Base-by-base conservation (phyloP, 2,797 vertebrate species). In the Muscicapa striata region DNA sequence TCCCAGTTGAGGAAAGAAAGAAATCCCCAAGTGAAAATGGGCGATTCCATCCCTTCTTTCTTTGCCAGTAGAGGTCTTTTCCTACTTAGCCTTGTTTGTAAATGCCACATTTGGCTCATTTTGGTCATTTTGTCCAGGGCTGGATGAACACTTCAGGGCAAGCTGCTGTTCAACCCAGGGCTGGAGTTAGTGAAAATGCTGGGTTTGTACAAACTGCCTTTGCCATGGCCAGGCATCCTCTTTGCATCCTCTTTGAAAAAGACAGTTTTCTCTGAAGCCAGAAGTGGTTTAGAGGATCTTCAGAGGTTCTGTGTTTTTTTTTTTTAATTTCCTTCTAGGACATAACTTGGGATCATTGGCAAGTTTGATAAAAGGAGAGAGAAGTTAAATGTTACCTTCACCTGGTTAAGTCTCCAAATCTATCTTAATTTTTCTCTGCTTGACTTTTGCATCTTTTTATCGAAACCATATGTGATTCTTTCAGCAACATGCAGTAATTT, bases 381-480 rank as follows among this genome's bases (percentile, higher is more conserved):
- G 70, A 84, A 81, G 27, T 74, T 76, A 77, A 91, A 54, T 79
- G 52, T 41, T 77, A 23, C 84, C 72, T 80, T 84, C 77, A 88
- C 58, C 70, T 90, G 62, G 3, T 4, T 64, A 11, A 11, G 38
- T 77, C 83, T 87, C 76, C 49, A 92, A 85, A 57, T 93, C 24
- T 73, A 40, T 70, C 52, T 89, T 88, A 49, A 45, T 87, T 95
- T 84, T 87, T 95, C 61, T 21, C 63, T 10, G 1, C 54, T 91
- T 89, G 73, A 80, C 75, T 94, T 89, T 67, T 85, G 30, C 49
- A 64, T 51, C 51, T 84, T 48, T 77, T 87, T 93, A 51, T 40
- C 82, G 92, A 93, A 95, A 85, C 62, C 82, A 70, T 86, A 87
- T 82, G 82, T 82, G 69, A 41, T 84, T 89, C 81, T 85, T 79